Evolutionary conservation across 2,888 invertebrate genomes (phyloP), one percentile per base, ranked within the genome.

Genomic region (Suillia variegata): DNA sequence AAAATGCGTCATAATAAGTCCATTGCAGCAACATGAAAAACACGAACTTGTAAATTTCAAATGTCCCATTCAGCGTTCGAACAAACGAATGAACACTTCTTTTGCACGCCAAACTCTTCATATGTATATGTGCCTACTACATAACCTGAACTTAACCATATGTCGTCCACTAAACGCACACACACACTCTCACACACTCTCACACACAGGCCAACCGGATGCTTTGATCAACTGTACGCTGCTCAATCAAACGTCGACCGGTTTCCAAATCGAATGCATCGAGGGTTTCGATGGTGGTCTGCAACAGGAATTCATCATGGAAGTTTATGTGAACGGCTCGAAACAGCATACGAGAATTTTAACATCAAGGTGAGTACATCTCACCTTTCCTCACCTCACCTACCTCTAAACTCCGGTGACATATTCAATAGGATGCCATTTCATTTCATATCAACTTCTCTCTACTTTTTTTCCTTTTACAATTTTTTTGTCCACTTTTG

Each of bases 201-300:
- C 26, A 26, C 26, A 26, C 26, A 26, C 26, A 26, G 91, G 90
- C 69, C 89, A 89, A 74, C 91, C 91, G 56, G 90, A 91, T 79
- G 83, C 87, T 8, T 84, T 90, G 62, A 84, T 87, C 64, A 91
- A 91, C 80, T 92, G 91, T 81, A 87, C 88, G 56, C 85, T 90
- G 66, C 83, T 87, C 64, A 92, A 91, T 82, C 89, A 89, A 79
- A 91, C 91, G 26, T 86, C 87, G 59, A 88, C 88, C 67, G 87
- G 89, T 26, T 82, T 92, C 68, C 86, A 87, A 80, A 87, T 90
- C 65, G 89, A 89, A 78, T 92, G 91, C 80, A 80, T 85, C 21
- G 89, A 89, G 75, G 91, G 91, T 59, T 91, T 90, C 81, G 89
- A 91, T 78, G 91, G 91, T 15, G 91, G 91, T 47, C 83, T 91